These are phyloP conservation scores for Bombus ignitus DNA, from an alignment of 1,140 invertebrate genomes.

Conservation along the genomic window DNA sequence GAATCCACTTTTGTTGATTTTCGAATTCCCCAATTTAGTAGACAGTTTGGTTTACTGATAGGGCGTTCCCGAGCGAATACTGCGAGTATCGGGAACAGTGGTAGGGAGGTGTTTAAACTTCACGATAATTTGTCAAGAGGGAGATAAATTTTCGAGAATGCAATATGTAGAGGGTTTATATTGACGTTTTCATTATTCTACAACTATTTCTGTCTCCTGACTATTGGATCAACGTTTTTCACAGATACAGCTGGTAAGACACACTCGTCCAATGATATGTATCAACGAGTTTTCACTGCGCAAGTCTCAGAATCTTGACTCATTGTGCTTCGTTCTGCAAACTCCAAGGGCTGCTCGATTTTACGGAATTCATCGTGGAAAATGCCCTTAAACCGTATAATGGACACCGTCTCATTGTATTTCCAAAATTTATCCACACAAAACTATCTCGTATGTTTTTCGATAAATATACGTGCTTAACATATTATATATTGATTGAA, in stretches of 20 bases:
- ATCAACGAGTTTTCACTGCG: conserved; percentile 52
- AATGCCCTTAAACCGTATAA: conserved; percentile 32
- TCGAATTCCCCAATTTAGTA: background rate
- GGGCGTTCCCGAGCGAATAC: conserved; percentile 11
- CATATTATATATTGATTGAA: background rate
- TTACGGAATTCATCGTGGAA: conserved; percentile 16
- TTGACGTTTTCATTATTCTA: conserved; percentile 18
- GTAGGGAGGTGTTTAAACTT: background rate
- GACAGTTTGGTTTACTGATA: background rate
- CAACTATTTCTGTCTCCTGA: conserved; percentile 49
- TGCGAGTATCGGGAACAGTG: background rate
- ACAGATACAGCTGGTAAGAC: conserved; percentile 25
- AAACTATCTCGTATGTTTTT: background rate
- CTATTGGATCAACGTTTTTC: conserved; percentile 37
- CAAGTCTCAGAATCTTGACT: conserved; percentile 62
- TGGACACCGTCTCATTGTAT: background rate
- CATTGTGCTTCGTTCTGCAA: conserved; percentile 35
- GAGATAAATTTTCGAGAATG: background rate
- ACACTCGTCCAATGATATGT: conserved; percentile 21
- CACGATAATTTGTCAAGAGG: background rate
- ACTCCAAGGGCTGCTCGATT: conserved; percentile 35
- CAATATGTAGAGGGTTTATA: background rate
- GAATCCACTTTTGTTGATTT: background rate
- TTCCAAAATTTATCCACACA: background rate
- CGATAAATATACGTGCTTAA: background rate